Evolutionary conservation across 2,113 vertebrate species (phyloP).

Genomic region (Pterophyllum scalare): DNA sequence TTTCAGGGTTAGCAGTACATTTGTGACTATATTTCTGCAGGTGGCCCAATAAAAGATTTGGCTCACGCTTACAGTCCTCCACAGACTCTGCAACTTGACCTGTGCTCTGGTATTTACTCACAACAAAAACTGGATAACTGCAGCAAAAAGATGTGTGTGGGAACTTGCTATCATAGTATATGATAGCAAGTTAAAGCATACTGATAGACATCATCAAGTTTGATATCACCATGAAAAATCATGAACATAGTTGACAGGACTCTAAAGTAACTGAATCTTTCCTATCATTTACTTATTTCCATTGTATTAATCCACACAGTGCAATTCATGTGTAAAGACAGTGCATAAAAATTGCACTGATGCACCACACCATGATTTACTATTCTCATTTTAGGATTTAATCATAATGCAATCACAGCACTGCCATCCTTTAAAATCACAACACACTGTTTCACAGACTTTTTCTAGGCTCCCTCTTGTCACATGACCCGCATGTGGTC

Average conservation of each 20-base stretch:
- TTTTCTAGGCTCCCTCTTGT: constrained; percentile 20
- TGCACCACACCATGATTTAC: background rate
- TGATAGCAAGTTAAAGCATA: no score
- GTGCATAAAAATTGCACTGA: background rate
- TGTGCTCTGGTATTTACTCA: constrained; percentile 9
- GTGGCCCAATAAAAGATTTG: constrained; percentile 28
- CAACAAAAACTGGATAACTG: background rate
- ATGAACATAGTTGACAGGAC: background rate
- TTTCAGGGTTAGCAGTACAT: background rate
- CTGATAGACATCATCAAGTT: background rate
- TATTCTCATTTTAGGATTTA: background rate
- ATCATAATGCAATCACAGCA: background rate
- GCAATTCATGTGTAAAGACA: background rate
- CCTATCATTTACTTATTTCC: background rate
- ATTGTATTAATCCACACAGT: background rate
- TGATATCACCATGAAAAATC: background rate
- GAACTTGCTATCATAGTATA: background rate
- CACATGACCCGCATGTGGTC: constrained; percentile 67
- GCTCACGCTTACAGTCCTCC: constrained; percentile 1
- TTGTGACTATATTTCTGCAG: background rate
- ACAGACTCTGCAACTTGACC: constrained; percentile 43
- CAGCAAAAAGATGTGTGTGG: background rate
- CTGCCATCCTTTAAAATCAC: background rate
- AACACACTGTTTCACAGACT: background rate
- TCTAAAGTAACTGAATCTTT: background rate